phyloP scores from a whole-genome alignment of 2,797 vertebrate species.

The Choloepus didactylus region DNA sequence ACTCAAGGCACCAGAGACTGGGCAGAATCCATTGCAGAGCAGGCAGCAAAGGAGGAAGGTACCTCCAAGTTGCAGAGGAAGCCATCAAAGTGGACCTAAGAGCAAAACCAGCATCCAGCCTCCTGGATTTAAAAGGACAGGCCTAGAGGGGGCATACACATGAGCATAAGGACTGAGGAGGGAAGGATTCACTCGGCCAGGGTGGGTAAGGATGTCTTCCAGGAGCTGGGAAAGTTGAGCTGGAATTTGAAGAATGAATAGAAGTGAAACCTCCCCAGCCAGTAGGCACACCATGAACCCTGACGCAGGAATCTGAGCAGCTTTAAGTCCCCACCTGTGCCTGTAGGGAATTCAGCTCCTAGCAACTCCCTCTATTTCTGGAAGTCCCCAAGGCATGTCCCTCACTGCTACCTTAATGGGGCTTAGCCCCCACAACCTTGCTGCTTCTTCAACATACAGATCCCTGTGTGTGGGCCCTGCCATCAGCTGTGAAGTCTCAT shows the following conservation, averaged over 20 bases:
- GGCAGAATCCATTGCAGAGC: neutral
- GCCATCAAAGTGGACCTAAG: rapidly evolving
- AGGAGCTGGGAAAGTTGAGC: neutral
- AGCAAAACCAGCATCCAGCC: neutral
- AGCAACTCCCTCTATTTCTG: too few species aligned
- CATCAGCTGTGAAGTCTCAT: neutral
- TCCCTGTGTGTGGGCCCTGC: neutral
- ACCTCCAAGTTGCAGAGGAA: neutral
- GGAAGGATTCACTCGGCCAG: too few species aligned
- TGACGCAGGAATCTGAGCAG: neutral
- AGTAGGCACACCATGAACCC: neutral
- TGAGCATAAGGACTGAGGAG: neutral
- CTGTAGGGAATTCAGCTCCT: neutral
- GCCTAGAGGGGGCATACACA: neutral
- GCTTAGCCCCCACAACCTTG: neutral
- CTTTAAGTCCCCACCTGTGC: too few species aligned
- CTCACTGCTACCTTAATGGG: neutral
- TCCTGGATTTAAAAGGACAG: neutral
- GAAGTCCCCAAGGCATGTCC: neutral
- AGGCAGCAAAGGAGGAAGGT: neutral
- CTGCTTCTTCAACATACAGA: neutral
- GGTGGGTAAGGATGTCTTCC: neutral
- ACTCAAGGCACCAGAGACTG: neutral
- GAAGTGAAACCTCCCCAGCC: neutral
- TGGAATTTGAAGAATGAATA: neutral